Evolutionary conservation across 2,888 invertebrate species (phyloP).

Genomic region (Psylliodes chrysocephalus): DNA sequence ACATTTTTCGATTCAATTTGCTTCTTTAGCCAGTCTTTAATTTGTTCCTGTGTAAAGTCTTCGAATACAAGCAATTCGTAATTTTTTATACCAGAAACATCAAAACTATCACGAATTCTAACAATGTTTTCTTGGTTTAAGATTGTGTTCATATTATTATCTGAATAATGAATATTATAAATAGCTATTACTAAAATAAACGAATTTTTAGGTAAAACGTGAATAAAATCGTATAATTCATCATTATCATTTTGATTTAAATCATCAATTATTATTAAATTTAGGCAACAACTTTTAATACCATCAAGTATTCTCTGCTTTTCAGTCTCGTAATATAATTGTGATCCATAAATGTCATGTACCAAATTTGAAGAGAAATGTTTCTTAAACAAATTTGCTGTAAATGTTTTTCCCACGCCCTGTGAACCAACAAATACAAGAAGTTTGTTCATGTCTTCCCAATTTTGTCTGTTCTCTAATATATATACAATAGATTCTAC

Average conservation of each 20-base stretch:
- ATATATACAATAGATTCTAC: slow-evolving; percentile 42
- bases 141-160: slow-evolving; percentile 42
- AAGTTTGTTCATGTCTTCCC: slow-evolving; percentile 43
- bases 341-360: slow-evolving; percentile 42
- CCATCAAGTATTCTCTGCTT: slow-evolving; percentile 30
- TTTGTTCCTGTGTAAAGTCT: slow-evolving; percentile 45
- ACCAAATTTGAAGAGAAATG: slow-evolving; percentile 45
- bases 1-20: slow-evolving; percentile 42
- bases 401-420: slow-evolving; percentile 58
- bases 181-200: slow-evolving; percentile 50
- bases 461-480: slow-evolving; percentile 42
- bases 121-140: slow-evolving; percentile 44
- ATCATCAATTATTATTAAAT: slow-evolving; percentile 56
- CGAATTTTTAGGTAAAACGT: slow-evolving; percentile 45
- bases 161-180: slow-evolving; percentile 53
- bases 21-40: slow-evolving; percentile 47
- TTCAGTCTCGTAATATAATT: slow-evolving; percentile 33
- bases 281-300: slow-evolving; percentile 42
- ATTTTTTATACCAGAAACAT: slow-evolving; percentile 37
- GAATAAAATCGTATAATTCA: slow-evolving; percentile 47
- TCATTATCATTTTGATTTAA: slow-evolving; percentile 47
- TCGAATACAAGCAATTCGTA: slow-evolving; percentile 51
- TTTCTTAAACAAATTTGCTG: slow-evolving; percentile 51
- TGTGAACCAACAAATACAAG: slow-evolving; percentile 53
- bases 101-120: slow-evolving; percentile 45